Evolutionary conservation across 1,140 invertebrate species (phyloP), one percentile per base, ranked within the genome.

Genomic region (Drosophila lacteicornis): DNA sequence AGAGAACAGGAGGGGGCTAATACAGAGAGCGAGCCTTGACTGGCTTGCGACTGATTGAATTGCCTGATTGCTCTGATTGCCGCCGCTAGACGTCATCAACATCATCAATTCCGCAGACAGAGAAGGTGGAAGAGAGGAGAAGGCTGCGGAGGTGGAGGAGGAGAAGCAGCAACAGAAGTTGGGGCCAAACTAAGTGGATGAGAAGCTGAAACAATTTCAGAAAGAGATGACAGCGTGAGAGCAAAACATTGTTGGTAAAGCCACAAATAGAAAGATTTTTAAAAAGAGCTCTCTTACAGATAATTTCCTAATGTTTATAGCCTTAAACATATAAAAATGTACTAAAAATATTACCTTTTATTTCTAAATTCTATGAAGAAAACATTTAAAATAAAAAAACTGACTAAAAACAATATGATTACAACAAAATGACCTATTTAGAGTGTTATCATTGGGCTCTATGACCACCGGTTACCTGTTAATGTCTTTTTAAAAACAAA

Each of bases 1-100:
- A 5, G 53, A 2, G 4, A 4, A 13, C 17, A 22, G 13, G 13
- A 33, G 55, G 11, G 27, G 22, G 50, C 53, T 68, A 58, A 68
- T 61, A 43, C 49, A 38, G 30, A 70, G 25, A 59, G 62, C 17
- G 46, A 25, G 40, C 25, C 59, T 50, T 47, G 46, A 15, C 51
- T 80, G 63, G 55, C 68, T 62, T 81, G 77, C 81, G 68, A 74
- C 77, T 88, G 84, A 88, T 87, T 88, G 80, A 87, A 87, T 87
- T 80, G 80, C 80, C 84, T 88, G 84, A 87, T 88, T 90, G 84
- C 80, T 79, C 84, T 84, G 85, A 88, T 88, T 88, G 80, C 85
- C 69, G 80, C 81, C 67, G 59, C 65, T 85, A 90, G 84, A 90
- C 85, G 66, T 79, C 71, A 45, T 75, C 75, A 78, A 70, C 75